Evolutionary conservation across 2,797 vertebrate genomes (phyloP), one percentile per base, ranked within the genome.

Genomic region (Nannoperca australis): DNA sequence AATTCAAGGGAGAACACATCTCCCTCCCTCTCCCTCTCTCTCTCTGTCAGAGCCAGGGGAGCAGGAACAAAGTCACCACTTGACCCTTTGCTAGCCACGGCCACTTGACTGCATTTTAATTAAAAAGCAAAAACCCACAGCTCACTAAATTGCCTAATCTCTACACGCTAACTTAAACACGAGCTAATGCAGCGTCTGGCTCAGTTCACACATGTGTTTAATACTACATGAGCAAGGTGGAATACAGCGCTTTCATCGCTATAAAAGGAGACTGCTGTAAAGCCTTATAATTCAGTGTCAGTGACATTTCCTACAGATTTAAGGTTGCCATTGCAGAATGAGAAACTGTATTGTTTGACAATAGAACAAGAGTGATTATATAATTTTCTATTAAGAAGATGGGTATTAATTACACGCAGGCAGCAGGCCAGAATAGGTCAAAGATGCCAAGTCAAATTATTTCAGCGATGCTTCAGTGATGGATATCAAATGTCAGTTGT

Each of bases 101-200:
- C 86, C 88, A 95, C 92, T 90, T 89, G 89, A 88, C 88, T 91
- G 84, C 84, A 89, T 93, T 93, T 93, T 94, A 95, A 95, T 95
- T 93, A 93, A 92, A 92, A 84, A 81, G 84, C 64, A 88, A 88
- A 94, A 92, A 91, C 78, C 64, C 80, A 85, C 80, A 88, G 88
- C 79, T 84, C 85, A 55, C 76, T 90, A 77, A 81, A 90, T 87
- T 24, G 73, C 71, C 82, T 89, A 83, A 90, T 91, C 85, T 90
- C 70, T 82, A 89, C 88, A 89, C 47, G 67, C 77, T 89, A 88
- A 88, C 83, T 80, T 84, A 89, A 89, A 85, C 82, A 81, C 54
- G 24, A 82, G 76, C 81, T 88, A 86, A 89, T 87, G 81, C 78
- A 73, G 75, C 13, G 56, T 59, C 81, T 73, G 80, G 71, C 80